phyloP scores from a whole-genome alignment of 1,140 invertebrate species.

The Trichomalopsis sarcophagae region DNA sequence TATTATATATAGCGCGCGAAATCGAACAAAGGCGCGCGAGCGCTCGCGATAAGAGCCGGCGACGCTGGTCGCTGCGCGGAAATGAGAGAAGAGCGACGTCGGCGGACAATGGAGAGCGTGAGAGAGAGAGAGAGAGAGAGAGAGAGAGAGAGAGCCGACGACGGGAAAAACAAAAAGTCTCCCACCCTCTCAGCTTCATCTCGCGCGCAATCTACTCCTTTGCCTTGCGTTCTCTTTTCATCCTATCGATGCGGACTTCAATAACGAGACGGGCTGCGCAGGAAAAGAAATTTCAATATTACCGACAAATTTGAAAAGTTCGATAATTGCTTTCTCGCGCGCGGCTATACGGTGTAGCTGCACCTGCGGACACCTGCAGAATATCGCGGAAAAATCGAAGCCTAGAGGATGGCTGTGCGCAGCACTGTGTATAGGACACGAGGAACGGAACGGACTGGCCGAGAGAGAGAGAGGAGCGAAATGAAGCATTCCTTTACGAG shows the following conservation, averaged over 20 bases:
- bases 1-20: conserved; percentile 55
- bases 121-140: conserved; percentile 74
- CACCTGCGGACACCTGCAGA: neutral
- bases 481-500: conserved; percentile 79
- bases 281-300: conserved; percentile 76
- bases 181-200: conserved; percentile 53
- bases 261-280: conserved; percentile 68
- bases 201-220: conserved; percentile 55
- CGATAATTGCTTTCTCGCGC: conserved; percentile 73
- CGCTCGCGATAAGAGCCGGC: conserved; percentile 61
- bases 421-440: no score
- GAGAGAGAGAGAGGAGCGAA: conserved; percentile 64
- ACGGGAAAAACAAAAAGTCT: conserved; percentile 73
- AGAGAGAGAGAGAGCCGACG: conserved; percentile 66
- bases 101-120: conserved; percentile 60
- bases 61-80: conserved; percentile 48
- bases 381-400: neutral
- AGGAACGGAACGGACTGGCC: neutral
- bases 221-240: conserved; percentile 57
- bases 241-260: conserved; percentile 71
- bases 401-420: neutral
- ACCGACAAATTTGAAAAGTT: conserved; percentile 76
- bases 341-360: neutral
- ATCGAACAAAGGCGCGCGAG: conserved; percentile 70
- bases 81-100: conserved; percentile 51